phyloP scores from a whole-genome alignment of 2,888 invertebrate genomes.

The Euspilapteryx auroguttella region DNA sequence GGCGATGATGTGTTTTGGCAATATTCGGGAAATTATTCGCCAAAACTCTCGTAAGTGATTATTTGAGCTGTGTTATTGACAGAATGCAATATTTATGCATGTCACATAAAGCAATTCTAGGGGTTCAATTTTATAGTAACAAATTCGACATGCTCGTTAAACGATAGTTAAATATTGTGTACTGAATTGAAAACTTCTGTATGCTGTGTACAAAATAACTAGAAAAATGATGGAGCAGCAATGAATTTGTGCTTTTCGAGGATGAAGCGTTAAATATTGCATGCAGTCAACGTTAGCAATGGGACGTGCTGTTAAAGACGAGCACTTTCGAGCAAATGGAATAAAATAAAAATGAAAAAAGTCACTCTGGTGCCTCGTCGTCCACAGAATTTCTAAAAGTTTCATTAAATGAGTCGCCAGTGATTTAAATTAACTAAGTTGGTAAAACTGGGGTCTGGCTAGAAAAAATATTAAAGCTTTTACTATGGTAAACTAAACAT shows the following conservation, averaged over 20 bases:
- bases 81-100: conserved; percentile 60
- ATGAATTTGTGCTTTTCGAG: conserved; percentile 30
- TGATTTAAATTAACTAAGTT: too few species aligned
- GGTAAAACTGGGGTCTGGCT: too few species aligned
- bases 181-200: conserved; percentile 9
- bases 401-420: too few species aligned
- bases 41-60: too few species aligned
- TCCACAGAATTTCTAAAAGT: conserved; percentile 13
- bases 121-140: too few species aligned
- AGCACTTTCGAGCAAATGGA: conserved; percentile 39
- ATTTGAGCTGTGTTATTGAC: too few species aligned
- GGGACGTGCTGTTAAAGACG: conserved; percentile 48
- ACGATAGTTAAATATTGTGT: conserved; percentile 1
- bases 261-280: conserved; percentile 58
- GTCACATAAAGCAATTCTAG: too few species aligned
- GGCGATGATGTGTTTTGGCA: too few species aligned
- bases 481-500: too few species aligned
- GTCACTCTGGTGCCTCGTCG: conserved; percentile 25
- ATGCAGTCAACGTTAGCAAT: conserved; percentile 57
- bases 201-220: conserved; percentile 26
- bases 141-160: conserved; percentile 3
- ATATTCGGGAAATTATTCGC: too few species aligned
- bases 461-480: too few species aligned
- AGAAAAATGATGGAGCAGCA: conserved; percentile 34
- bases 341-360: conserved; percentile 22